Evolutionary conservation across 1,140 invertebrate species (phyloP), one percentile per base, ranked within the genome.

Genomic region (Mesaphorura yosii): DNA sequence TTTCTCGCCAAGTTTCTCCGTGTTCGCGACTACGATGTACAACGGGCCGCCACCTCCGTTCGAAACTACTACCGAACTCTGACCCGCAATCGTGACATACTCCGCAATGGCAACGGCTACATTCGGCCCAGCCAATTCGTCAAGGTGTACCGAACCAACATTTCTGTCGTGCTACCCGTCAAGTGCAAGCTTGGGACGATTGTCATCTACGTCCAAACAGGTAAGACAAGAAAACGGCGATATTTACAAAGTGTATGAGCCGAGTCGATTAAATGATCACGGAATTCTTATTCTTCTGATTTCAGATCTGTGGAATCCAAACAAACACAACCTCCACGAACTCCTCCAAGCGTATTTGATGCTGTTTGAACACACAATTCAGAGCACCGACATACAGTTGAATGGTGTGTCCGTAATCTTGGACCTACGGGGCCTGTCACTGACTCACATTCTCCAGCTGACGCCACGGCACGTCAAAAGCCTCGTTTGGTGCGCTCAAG

Each of bases 231-330:
- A n/a, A n/a, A n/a, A n/a, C n/a, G n/a, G n/a, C n/a, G n/a, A n/a
- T n/a, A n/a, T n/a, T n/a, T n/a, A n/a, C n/a, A n/a, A n/a, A n/a
- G n/a, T n/a, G n/a, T n/a, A n/a, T n/a, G n/a, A n/a, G n/a, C n/a
- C n/a, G n/a, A n/a, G n/a, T n/a, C n/a, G n/a, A n/a, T n/a, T n/a
- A n/a, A n/a, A n/a, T n/a, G n/a, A n/a, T n/a, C n/a, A n/a, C n/a
- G n/a, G n/a, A n/a, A n/a, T n/a, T n/a, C n/a, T n/a, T n/a, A n/a
- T n/a, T n/a, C n/a, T n/a, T n/a, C n/a, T n/a, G n/a, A n/a, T n/a
- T n/a, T n/a, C n/a, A n/a, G 44, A 6, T 7, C 44, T 46, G 15
- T 46, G 44, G 44, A 46, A 46, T 14, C 44, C 44, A 46, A 46
- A 46, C 15, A 6, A 26, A 26, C 14, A n/a, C 7, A 7, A 23